Percentiles rank a stretch among this genome's conserved stretches.
These are phyloP conservation scores for Actenoides hombroni DNA, from an alignment of 2,113 vertebrate genomes.

Conservation along the genomic window DNA sequence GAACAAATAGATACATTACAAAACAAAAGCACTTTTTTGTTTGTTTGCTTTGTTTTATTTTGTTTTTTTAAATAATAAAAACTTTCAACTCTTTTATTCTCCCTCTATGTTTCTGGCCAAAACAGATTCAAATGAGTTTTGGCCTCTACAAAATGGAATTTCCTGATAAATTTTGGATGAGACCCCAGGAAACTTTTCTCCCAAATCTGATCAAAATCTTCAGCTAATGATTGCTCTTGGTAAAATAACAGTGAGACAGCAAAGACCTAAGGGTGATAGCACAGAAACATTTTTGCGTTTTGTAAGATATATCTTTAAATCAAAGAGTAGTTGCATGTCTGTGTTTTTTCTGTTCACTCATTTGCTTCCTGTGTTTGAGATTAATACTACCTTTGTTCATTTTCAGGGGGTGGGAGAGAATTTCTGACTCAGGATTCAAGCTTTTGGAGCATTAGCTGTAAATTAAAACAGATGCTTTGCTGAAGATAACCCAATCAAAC, in stretches of 20 bases:
- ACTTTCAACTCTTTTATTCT: no score
- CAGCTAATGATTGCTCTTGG: not conserved
- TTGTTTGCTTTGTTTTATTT: not conserved
- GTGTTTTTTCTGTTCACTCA: not conserved
- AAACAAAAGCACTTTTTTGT: not conserved
- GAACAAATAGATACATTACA: not conserved
- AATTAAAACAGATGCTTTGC: slow-evolving; percentile 61
- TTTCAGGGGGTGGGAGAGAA: not conserved
- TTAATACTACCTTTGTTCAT: slow-evolving; percentile 13
- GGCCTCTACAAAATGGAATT: not conserved
- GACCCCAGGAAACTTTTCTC: not conserved
- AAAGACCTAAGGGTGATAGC: not conserved
- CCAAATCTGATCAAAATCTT: not conserved
- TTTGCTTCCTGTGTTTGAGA: not conserved
- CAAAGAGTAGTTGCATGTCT: not conserved
- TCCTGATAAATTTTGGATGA: not conserved
- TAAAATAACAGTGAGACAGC: not conserved
- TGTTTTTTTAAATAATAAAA: no score
- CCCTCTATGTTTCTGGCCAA: not conserved
- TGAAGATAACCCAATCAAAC: slow-evolving; percentile 43
- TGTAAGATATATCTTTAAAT: not conserved
- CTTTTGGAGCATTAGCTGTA: slow-evolving; percentile 31
- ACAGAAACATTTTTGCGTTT: not conserved
- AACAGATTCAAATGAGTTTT: slow-evolving; percentile 13
- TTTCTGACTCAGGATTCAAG: slow-evolving; percentile 17